Base-by-base conservation (phyloP, 2,888 invertebrate genomes). In the Protonemura montana region DNA sequence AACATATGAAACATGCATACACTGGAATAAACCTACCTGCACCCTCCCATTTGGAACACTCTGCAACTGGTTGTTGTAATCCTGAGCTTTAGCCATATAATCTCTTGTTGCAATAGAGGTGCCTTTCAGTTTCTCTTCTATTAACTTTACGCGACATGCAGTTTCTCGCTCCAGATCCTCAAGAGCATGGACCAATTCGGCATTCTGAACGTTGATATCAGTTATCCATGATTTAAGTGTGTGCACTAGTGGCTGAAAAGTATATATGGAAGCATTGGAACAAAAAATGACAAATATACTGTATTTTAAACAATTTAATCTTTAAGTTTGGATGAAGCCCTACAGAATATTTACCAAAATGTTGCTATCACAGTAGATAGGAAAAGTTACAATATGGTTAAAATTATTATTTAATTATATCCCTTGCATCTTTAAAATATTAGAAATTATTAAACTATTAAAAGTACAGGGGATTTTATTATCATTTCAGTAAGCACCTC, bases 151-250 rank as follows among this genome's bases (percentile, higher is more conserved):
- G 88, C 94, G 92, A 85, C 92, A 91, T 27, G 93, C 93, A 83
- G 95, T 94, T 89, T 95, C 95, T 29, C 91, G 90, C 90, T 96
- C 95, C 89, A 96, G 90, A 89, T 95, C 95, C 89, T 94, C 94
- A 0, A 96, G 94, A 0, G 94, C 94, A 86, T 92, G 93, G 85
- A 94, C 94, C 89, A 96, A 91, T 91, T 95, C 92, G 81, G 93
- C 91, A 91, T 95, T 96, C 91, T 96, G 95, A 35, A 93, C 94
- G 77, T 93, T 93, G 89, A 95, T 91, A 91, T 95, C 95, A 83
- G 92, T 91, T 88, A 95, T 94, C 95, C 95, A 95, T 86, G 94
- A 92, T 87, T 93, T 91, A 88, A 95, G 93, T 87, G 95, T 92
- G 76, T 93, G 91, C 88, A 95, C 91, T 90, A 95, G 95, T 89